Evolutionary conservation across 2,797 vertebrate genomes (phyloP).

Genomic region (Macropodus opercularis): DNA sequence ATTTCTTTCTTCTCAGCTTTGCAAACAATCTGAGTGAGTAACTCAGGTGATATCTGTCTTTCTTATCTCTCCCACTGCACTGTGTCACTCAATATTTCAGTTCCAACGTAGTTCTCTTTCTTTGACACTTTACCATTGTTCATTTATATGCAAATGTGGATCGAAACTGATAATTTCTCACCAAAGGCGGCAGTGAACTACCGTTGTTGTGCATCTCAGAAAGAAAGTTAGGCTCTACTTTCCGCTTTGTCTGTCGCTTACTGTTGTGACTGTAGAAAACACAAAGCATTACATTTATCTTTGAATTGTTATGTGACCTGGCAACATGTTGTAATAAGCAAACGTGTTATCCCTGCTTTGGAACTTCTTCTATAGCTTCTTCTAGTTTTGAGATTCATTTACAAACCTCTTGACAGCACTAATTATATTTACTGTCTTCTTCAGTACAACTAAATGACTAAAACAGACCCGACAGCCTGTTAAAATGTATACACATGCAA

Average conservation of each 20-base stretch:
- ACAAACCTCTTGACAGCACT: not conserved
- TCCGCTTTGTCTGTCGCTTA: conserved; percentile 11
- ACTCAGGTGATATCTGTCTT: conserved; percentile 21
- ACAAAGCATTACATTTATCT: conserved; percentile 5
- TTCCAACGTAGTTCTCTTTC: conserved; percentile 43
- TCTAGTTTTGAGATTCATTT: not conserved
- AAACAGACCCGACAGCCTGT: not conserved
- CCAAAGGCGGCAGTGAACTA: conserved; percentile 36
- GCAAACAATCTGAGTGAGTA: conserved; percentile 7
- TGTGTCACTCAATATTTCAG: conserved; percentile 42
- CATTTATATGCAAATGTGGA: conserved; percentile 75
- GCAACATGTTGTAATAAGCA: not conserved
- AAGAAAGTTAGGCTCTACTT: conserved; percentile 19
- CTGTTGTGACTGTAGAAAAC: conserved; percentile 1
- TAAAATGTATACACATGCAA: not conserved
- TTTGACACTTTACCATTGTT: conserved; percentile 59
- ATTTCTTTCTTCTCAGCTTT: conserved; percentile 6
- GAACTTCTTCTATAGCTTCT: not conserved
- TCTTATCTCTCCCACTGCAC: conserved; percentile 41
- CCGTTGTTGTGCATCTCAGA: conserved; percentile 36
- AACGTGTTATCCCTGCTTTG: not conserved
- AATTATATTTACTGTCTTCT: not conserved
- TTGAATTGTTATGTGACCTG: not conserved
- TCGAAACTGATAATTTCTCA: conserved; percentile 57
- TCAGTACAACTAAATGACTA: too few species aligned